phyloP scores from a whole-genome alignment of 2,113 vertebrate genomes.

The Phycodurus eques region DNA sequence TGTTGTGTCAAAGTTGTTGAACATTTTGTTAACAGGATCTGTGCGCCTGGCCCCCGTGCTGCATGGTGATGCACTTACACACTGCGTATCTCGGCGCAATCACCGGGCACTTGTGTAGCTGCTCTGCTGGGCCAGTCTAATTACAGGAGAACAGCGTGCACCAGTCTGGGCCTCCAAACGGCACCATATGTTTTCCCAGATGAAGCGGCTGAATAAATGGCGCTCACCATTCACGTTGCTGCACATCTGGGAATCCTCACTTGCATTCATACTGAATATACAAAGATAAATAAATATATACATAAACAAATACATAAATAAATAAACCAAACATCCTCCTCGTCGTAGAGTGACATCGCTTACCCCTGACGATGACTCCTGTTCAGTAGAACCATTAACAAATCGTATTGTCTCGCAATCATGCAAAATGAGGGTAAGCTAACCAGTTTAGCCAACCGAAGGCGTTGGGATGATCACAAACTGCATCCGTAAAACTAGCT shows the following conservation, averaged over 20 bases:
- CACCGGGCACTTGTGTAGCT: slow-evolving; percentile 66
- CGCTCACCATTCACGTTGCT: slow-evolving; percentile 76
- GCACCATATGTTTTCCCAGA: slow-evolving; percentile 94
- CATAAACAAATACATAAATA: slow-evolving; percentile 24
- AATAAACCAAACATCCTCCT: slow-evolving; percentile 45
- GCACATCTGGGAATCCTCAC: slow-evolving; percentile 70
- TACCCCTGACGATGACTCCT: background rate
- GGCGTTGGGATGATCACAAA: no score
- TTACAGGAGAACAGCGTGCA: slow-evolving; percentile 93
- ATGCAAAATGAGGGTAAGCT: slow-evolving; percentile 24
- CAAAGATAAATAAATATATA: slow-evolving; percentile 36
- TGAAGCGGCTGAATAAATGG: slow-evolving; percentile 80
- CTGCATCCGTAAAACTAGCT: no score
- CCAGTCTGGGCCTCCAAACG: slow-evolving; percentile 88
- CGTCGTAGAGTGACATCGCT: slow-evolving; percentile 54
- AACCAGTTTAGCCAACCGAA: background rate
- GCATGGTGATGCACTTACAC: slow-evolving; percentile 40
- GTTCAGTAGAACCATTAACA: slow-evolving; percentile 52
- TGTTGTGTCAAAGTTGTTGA: slow-evolving; percentile 58
- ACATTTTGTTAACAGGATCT: slow-evolving; percentile 70
- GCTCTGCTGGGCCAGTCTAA: slow-evolving; percentile 86
- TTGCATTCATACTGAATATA: slow-evolving; percentile 64
- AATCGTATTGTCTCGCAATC: slow-evolving; percentile 38
- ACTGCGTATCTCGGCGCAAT: slow-evolving; percentile 38
- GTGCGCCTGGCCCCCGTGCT: slow-evolving; percentile 59